Evolutionary conservation across 1,140 invertebrate genomes (phyloP), one percentile per base, ranked within the genome.

Genomic region (Hyposmocoma kahamanoa): DNA sequence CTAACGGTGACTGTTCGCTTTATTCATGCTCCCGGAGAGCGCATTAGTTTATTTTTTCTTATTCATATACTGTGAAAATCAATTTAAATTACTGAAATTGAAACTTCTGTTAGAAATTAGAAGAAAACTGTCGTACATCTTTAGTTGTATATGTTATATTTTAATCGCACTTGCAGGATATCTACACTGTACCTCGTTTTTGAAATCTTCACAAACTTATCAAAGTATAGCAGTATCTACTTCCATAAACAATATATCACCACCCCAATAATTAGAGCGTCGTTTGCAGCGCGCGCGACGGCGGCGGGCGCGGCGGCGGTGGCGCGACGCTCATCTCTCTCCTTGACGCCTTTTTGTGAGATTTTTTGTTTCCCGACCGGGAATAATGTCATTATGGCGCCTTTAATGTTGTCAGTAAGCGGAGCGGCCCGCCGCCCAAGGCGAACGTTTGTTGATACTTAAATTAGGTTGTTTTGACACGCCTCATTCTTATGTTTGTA

Each of bases 331-430:
- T 68, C 52, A 54, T 65, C 57, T 58, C 62, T 71, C 62, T 74
- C 67, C 64, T 76, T 74, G 67, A 61, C 72, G 69, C 67, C 58
- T 78, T 81, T 81, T 81, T 78, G 63, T 73, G 47, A 53, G 39
- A 56, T 62, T 72, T 78, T 79, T 79, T 75, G 67, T 78, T 77
- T 75, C 74, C 70, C 77, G 74, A 71, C 65, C 76, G 77, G 72
- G 79, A 85, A 83, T 85, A 85, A 85, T 85, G 79, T 83, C 82
- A 83, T 85, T 85, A 85, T 75, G 79, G 67, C 76, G 77, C 79
- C 79, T 83, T 83, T 82, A 85, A 85, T 82, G 75, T 85, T 81
- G 77, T 75, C 77, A 83, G 77, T 69, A 69, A 76, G 57, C 68
- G 66, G 62, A 42, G 59, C 67, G 70, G 34, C 60, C 65, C 64